phyloP scores from a whole-genome alignment of 1,140 invertebrate genomes.

The Lepidotrigona ventralis region DNA sequence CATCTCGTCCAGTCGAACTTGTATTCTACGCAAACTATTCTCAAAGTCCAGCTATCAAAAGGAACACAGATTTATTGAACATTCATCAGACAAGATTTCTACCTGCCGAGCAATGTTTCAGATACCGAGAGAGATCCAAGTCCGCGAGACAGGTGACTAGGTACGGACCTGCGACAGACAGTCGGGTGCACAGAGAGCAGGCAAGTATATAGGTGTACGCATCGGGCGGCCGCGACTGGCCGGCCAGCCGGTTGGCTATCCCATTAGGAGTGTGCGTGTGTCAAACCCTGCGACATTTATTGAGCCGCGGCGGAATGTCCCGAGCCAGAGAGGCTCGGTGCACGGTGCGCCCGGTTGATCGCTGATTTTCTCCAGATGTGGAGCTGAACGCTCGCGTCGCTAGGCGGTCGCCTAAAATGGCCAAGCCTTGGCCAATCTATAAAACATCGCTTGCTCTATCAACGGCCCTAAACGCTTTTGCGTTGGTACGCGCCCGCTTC shows the following conservation, averaged over 20 bases:
- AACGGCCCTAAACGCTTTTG: conserved; percentile 58
- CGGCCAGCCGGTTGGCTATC: conserved; percentile 24
- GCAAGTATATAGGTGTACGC: neutral
- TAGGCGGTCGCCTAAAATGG: conserved; percentile 57
- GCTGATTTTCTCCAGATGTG: conserved; percentile 63
- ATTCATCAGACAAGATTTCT: neutral
- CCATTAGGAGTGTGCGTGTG: conserved; percentile 66
- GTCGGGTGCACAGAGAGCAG: neutral
- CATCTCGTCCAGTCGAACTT: too few species aligned
- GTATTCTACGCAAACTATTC: too few species aligned
- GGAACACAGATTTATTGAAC: too few species aligned
- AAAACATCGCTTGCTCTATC: conserved; percentile 69
- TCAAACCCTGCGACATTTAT: conserved; percentile 69
- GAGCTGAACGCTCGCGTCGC: conserved; percentile 41
- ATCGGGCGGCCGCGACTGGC: neutral
- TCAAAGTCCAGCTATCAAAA: too few species aligned
- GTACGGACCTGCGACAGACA: neutral
- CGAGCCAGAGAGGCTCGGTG: conserved; percentile 1
- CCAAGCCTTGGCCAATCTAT: conserved; percentile 68
- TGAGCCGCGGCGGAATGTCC: conserved; percentile 60
- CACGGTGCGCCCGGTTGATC: conserved; percentile 10
- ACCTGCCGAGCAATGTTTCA: neutral
- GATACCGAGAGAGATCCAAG: neutral
- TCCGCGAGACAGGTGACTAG: neutral
- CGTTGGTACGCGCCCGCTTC: conserved; percentile 41